Evolutionary conservation across 2,797 vertebrate species (phyloP), one percentile per base, ranked within the genome.

Genomic region (Antennarius maculatus): DNA sequence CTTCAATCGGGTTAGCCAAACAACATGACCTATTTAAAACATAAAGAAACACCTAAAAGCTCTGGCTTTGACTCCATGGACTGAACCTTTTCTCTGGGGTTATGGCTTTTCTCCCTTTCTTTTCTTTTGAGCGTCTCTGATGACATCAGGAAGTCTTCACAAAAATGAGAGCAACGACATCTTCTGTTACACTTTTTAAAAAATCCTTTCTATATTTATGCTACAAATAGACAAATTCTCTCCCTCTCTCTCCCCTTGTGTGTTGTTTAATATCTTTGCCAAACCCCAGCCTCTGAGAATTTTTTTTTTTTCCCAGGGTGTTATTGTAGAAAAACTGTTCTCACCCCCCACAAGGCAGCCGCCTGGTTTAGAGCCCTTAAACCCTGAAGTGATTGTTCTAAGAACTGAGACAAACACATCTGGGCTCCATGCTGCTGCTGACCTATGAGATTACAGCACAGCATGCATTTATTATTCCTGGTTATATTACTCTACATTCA

Each of bases 21-120:
- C 67, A 61, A 61, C 79, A 42, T 86, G 89, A 85, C 86, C 90
- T 54, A 86, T 85, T 86, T 85, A 61, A 15, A 71, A 68, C 64
- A 86, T 68, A 86, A 85, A 88, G 84, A 84, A 83, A 85, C 85
- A 82, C 86, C 85, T 83, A 70, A 90, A 83, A 87, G 86, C 83
- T 81, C 69, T 66, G 71, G 79, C 74, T 81, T 66, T 79, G 67
- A 84, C 69, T 61, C 77, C 65, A 49, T 49, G 63, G 48, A 81
- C 51, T 62, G 68, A 87, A 54, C 70, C 52, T 53, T 39, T 69
- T 46, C 74, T 73, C 66, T 69, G 58, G 53, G 68, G 67, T 62
- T 54, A 60, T 48, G 16, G 47, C 41, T 69, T 39, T 61, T 43
- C 4, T 43, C 5, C 14, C 14, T 2, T 57, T 31, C 57, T 16